Conservation (phyloP, 2,113 vertebrate species). For the Octodon degus region DNA sequence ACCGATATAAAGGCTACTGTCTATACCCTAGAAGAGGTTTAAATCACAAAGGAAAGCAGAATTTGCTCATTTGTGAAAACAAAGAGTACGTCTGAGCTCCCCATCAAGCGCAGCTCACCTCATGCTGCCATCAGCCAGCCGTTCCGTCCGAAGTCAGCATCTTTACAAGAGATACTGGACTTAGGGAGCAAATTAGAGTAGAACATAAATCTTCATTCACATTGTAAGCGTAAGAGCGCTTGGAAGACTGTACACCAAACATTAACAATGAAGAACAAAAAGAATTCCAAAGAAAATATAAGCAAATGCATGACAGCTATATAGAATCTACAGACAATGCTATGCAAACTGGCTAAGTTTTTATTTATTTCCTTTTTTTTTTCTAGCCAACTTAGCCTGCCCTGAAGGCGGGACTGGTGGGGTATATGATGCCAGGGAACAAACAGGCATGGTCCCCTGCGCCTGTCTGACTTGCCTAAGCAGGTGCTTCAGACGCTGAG, state of each 20-base stretch:
- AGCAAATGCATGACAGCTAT: constrained; percentile 11
- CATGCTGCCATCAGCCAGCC: not conserved
- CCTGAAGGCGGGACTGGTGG: too few species aligned
- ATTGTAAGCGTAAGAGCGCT: constrained; percentile 19
- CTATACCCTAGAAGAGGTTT: not conserved
- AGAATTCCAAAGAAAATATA: constrained; percentile 20
- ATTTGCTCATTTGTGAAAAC: constrained; percentile 14
- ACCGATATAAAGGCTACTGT: not conserved
- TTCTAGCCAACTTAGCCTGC: too few species aligned
- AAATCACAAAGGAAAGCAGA: constrained; percentile 11
- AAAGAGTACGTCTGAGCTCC: not conserved
- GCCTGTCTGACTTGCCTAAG: too few species aligned
- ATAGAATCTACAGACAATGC: not conserved
- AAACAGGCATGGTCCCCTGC: too few species aligned
- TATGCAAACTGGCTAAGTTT: not conserved
- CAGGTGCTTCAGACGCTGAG: too few species aligned
- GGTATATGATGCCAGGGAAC: too few species aligned
- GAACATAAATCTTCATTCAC: not conserved
- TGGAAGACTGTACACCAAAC: not conserved
- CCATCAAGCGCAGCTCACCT: not conserved
- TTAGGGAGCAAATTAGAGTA: not conserved
- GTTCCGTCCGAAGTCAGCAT: not conserved
- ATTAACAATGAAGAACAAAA: not conserved
- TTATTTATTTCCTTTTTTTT: not conserved
- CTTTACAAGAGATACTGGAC: not conserved